Percentiles rank a stretch among this genome's conserved stretches.
phyloP scores from a whole-genome alignment of 2,888 invertebrate species.

The Chironomus riparius region DNA sequence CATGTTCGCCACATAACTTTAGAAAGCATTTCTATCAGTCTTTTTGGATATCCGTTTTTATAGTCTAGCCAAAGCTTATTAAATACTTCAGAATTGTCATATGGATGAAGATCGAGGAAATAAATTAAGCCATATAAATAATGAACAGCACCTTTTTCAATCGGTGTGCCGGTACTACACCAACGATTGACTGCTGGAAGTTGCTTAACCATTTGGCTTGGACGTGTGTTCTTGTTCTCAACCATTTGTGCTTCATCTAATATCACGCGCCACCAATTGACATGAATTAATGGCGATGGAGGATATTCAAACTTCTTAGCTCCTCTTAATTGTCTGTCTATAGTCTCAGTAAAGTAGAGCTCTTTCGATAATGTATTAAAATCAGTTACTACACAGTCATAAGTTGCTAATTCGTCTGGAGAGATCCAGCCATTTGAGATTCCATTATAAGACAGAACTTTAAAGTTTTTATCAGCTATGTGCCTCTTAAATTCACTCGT shows the following conservation, averaged over 20 bases:
- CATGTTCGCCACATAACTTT: conserved; percentile 60
- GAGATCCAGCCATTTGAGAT: conserved; percentile 40
- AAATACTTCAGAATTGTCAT: conserved; percentile 29
- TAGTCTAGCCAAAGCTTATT: not conserved
- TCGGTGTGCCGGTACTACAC: conserved; percentile 68
- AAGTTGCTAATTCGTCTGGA: conserved; percentile 52
- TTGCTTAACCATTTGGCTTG: conserved; percentile 47
- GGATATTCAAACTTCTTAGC: conserved; percentile 54
- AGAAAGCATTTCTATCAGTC: conserved; percentile 45
- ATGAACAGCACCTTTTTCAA: conserved; percentile 47
- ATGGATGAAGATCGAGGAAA: conserved; percentile 41
- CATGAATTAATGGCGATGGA: conserved; percentile 56
- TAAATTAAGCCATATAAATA: conserved; percentile 41
- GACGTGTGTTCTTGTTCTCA: conserved; percentile 47
- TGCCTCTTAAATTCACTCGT: conserved; percentile 58
- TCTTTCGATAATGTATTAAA: conserved; percentile 57
- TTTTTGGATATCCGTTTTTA: not conserved
- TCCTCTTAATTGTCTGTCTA: conserved; percentile 42
- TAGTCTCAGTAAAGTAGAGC: conserved; percentile 49
- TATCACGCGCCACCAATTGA: conserved; percentile 69
- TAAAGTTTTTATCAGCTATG: conserved; percentile 43
- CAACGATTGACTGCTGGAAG: conserved; percentile 56
- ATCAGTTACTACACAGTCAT: conserved; percentile 64
- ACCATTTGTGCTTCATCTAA: conserved; percentile 77
- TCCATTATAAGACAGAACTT: conserved; percentile 49